Evolutionary conservation across 1,140 invertebrate genomes (phyloP).

Genomic region (Conus ventricosus): DNA sequence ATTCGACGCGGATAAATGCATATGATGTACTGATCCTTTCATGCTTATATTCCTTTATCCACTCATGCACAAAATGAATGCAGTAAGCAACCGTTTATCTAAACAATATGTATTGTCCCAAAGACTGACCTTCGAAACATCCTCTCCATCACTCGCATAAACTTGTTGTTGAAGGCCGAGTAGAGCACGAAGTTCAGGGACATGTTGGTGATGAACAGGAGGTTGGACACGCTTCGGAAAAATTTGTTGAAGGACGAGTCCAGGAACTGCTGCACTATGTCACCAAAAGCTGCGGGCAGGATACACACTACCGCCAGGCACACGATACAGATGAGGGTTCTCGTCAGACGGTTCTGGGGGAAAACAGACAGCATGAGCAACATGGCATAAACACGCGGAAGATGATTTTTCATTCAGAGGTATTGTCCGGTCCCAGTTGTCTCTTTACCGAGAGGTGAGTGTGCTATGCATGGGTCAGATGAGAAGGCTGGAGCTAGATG

Average conservation of each 20-base stretch:
- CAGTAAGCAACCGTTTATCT: no score
- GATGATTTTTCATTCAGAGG: no score
- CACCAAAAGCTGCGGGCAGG: slow-evolving; percentile 62
- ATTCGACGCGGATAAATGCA: no score
- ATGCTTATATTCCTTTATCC: no score
- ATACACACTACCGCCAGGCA: slow-evolving; percentile 67
- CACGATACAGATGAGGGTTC: slow-evolving; percentile 65
- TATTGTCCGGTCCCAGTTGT: no score
- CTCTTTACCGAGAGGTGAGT: no score
- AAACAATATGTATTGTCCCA: no score
- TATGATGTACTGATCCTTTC: no score
- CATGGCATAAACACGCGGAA: no score
- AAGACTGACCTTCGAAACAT: slow-evolving; percentile 8
- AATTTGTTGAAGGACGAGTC: slow-evolving; percentile 48
- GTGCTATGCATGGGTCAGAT: no score
- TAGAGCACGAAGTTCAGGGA: slow-evolving; percentile 67
- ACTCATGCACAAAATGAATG: no score
- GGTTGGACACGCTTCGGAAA: slow-evolving; percentile 56
- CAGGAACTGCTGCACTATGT: slow-evolving; percentile 50
- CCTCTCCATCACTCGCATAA: slow-evolving; percentile 35
- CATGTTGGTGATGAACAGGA: slow-evolving; percentile 61
- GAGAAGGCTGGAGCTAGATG: no score
- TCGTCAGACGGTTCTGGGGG: slow-evolving; percentile 49
- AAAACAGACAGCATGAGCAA: background rate
- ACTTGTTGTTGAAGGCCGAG: slow-evolving; percentile 65